A percentile compares a stretch with the other conserved stretches of the same genome.
These are phyloP conservation scores for Charanyca ferruginea DNA, from an alignment of 2,888 invertebrate species.

Conservation along the genomic window DNA sequence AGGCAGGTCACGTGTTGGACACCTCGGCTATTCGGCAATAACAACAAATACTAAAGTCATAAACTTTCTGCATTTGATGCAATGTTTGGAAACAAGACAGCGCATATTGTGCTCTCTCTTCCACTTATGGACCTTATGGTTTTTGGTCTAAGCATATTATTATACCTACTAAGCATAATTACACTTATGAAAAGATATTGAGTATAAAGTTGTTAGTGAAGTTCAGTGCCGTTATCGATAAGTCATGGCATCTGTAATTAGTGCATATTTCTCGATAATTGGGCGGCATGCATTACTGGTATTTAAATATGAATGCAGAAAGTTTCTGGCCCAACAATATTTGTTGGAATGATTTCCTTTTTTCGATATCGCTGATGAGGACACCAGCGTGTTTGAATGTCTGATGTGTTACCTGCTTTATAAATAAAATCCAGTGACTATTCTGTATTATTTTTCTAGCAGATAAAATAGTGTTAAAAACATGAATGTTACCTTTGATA, in stretches of 20 bases:
- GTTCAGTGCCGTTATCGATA: conserved; percentile 2
- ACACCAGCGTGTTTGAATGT: background rate
- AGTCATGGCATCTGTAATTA: too few species aligned
- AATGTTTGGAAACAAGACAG: background rate
- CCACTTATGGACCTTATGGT: background rate
- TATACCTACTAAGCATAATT: too few species aligned
- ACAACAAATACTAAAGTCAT: too few species aligned
- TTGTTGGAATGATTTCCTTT: background rate
- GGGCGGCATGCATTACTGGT: too few species aligned
- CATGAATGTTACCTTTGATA: conserved; percentile 82
- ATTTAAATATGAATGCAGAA: background rate
- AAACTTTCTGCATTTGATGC: background rate
- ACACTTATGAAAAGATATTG: too few species aligned
- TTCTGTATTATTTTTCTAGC: conserved; percentile 69
- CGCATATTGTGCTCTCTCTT: background rate
- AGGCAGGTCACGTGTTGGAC: conserved; percentile 32
- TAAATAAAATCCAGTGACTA: conserved; percentile 68
- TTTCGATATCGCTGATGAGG: background rate
- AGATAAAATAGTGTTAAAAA: conserved; percentile 67
- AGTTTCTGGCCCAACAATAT: background rate
- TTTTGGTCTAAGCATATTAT: too few species aligned
- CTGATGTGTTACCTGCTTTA: conserved; percentile 27
- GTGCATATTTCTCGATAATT: background rate
- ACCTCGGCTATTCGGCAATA: background rate
- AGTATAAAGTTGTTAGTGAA: too few species aligned